phyloP scores from a whole-genome alignment of 2,888 invertebrate species.

The Baronia brevicornis region DNA sequence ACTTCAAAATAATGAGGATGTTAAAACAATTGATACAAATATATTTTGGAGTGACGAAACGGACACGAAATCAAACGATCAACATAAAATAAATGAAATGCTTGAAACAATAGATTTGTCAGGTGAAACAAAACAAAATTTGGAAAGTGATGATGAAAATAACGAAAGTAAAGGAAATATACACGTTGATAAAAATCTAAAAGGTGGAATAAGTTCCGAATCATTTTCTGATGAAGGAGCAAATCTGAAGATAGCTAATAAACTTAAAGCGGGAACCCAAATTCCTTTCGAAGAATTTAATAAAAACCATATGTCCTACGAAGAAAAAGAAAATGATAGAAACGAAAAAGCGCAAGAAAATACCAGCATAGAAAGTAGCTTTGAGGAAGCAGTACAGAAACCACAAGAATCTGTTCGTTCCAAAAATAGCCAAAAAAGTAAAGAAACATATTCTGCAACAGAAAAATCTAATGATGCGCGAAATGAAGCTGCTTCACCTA shows the following conservation, averaged over 20 bases:
- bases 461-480: no score
- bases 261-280: not conserved
- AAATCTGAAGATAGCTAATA: not conserved
- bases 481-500: no score
- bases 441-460: slow-evolving; percentile 2
- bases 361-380: no score
- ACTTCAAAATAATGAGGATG: not conserved
- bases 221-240: not conserved
- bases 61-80: no score
- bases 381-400: no score
- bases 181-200: not conserved
- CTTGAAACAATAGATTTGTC: no score
- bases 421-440: not conserved
- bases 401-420: no score
- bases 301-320: not conserved
- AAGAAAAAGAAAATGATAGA: not conserved
- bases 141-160: not conserved
- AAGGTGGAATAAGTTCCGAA: not conserved
- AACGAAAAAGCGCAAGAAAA: no score
- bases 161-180: not conserved
- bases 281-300: slow-evolving; percentile 7
- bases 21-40: not conserved
- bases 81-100: no score
- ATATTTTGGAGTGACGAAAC: no score
- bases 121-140: no score